Percentiles rank a stretch among this genome's conserved stretches.
These are phyloP conservation scores for Drosophila dunni DNA, from an alignment of 1,140 invertebrate species.

Conservation along the genomic window DNA sequence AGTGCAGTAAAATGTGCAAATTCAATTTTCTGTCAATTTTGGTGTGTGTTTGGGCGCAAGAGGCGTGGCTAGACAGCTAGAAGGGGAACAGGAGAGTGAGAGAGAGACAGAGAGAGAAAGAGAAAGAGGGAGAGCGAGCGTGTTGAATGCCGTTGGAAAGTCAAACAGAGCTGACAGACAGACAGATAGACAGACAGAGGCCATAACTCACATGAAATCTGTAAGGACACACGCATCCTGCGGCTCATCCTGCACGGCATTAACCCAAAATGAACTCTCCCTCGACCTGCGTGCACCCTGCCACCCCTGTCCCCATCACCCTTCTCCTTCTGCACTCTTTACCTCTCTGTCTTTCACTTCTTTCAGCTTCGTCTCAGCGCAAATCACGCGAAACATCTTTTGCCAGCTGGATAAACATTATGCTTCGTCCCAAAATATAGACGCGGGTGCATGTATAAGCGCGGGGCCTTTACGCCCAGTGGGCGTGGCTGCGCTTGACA, in stretches of 20 bases:
- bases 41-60: slow-evolving; percentile 26
- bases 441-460: not conserved
- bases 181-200: slow-evolving; percentile 33
- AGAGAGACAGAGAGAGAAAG: not conserved
- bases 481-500: slow-evolving; percentile 65
- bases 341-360: not conserved
- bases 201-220: slow-evolving; percentile 80
- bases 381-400: slow-evolving; percentile 80
- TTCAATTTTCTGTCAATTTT: slow-evolving; percentile 75
- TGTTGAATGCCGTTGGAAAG: slow-evolving; percentile 17
- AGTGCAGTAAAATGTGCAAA: slow-evolving; percentile 79
- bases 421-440: slow-evolving; percentile 34
- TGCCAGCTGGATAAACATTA: slow-evolving; percentile 78
- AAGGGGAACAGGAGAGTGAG: slow-evolving; percentile 22
- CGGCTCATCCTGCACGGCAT: slow-evolving; percentile 60
- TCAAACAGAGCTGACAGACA: slow-evolving; percentile 36
- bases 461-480: not conserved
- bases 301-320: too few species aligned
- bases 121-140: not conserved
- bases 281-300: not conserved
- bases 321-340: not conserved
- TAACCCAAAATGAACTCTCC: slow-evolving; percentile 76
- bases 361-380: slow-evolving; percentile 11
- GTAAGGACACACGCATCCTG: slow-evolving; percentile 72
- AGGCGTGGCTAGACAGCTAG: slow-evolving; percentile 44